Evolutionary conservation across 2,797 vertebrate species (phyloP).

Genomic region (Philypnodon macrostomus): DNA sequence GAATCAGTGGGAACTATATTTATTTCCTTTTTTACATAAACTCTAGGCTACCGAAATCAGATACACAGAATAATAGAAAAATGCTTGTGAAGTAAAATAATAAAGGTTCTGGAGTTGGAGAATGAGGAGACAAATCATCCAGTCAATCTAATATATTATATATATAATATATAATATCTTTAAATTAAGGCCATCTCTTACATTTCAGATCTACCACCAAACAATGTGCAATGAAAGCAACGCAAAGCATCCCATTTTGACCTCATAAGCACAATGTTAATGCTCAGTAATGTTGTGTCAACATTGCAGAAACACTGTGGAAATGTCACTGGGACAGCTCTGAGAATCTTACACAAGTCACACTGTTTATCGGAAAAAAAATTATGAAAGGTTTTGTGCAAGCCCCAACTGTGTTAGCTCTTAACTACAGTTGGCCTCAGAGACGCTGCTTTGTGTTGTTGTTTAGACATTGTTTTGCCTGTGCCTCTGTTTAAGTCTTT

Average conservation of each 20-base stretch:
- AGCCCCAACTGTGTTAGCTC: slow-evolving; percentile 73
- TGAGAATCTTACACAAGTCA: slow-evolving; percentile 72
- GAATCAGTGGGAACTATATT: too few species aligned
- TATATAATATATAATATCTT: slow-evolving; percentile 7
- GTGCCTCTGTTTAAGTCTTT: slow-evolving; percentile 63
- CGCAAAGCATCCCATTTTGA: slow-evolving; percentile 78
- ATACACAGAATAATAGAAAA: background rate
- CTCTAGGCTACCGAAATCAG: too few species aligned
- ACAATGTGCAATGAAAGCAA: slow-evolving; percentile 78
- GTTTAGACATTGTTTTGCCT: slow-evolving; percentile 74
- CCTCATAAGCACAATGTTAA: slow-evolving; percentile 52
- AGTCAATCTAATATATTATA: slow-evolving; percentile 45
- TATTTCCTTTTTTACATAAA: too few species aligned
- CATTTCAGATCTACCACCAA: slow-evolving; percentile 58
- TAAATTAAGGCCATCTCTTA: slow-evolving; percentile 71
- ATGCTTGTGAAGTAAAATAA: slow-evolving; percentile 9
- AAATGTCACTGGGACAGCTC: slow-evolving; percentile 58
- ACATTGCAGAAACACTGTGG: slow-evolving; percentile 71
- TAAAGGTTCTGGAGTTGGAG: slow-evolving; percentile 19
- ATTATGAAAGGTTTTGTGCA: slow-evolving; percentile 71
- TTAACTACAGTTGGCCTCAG: slow-evolving; percentile 59
- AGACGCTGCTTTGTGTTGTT: slow-evolving; percentile 72
- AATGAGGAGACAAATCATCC: slow-evolving; percentile 56
- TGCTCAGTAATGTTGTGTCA: slow-evolving; percentile 72
- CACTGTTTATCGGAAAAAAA: slow-evolving; percentile 63